Percentiles rank a stretch among this genome's conserved stretches.
phyloP scores from a whole-genome alignment of 2,888 invertebrate species.

The Aproaerema taeniolella region DNA sequence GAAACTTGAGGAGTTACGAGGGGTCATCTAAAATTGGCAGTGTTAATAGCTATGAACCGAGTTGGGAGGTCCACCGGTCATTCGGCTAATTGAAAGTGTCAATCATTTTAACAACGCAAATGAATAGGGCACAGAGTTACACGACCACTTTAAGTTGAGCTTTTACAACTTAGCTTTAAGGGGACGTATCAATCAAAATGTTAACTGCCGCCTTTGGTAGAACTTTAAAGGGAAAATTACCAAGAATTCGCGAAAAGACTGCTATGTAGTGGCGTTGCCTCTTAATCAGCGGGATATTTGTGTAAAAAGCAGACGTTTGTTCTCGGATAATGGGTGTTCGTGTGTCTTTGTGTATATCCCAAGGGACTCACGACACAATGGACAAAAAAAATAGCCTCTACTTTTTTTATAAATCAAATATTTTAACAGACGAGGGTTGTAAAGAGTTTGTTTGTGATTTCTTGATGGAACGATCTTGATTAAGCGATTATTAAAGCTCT shows the following conservation, averaged over 20 bases:
- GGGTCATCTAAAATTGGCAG: slow-evolving; percentile 38
- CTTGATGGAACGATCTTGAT: no score
- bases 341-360: no score
- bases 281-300: neutral
- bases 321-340: no score
- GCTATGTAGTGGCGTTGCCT: neutral
- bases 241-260: neutral
- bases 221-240: neutral
- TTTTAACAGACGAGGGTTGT: no score
- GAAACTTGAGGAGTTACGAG: slow-evolving; percentile 12
- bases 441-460: no score
- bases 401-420: no score
- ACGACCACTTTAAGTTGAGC: slow-evolving; percentile 43
- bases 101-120: slow-evolving; percentile 86
- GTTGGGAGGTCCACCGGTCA: slow-evolving; percentile 79
- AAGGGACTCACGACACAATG: no score
- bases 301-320: no score
- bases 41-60: slow-evolving; percentile 55
- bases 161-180: slow-evolving; percentile 20
- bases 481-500: no score
- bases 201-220: neutral
- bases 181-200: neutral
- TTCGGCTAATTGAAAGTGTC: slow-evolving; percentile 87
- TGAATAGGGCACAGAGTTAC: slow-evolving; percentile 65
- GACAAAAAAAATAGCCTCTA: neutral